Evolutionary conservation across 2,113 vertebrate genomes (phyloP).

Genomic region (Protobothrops flavoviridis): DNA sequence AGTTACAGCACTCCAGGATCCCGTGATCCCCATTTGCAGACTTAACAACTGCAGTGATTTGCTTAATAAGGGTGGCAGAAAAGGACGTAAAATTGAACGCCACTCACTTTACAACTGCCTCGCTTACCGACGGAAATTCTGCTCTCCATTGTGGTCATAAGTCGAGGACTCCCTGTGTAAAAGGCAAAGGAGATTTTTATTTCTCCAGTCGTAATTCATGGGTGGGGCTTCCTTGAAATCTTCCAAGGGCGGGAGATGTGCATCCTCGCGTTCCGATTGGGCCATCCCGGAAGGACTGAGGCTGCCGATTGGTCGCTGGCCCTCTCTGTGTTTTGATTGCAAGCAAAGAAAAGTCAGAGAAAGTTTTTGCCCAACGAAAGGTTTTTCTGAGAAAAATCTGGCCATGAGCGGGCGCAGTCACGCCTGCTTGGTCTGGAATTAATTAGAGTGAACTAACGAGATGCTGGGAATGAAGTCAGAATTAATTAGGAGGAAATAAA

Average conservation of each 20-base stretch:
- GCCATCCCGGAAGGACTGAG: background rate
- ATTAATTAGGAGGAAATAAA: conserved; percentile 12
- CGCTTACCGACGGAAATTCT: background rate
- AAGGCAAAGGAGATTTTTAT: background rate
- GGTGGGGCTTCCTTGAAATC: background rate
- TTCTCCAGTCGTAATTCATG: background rate
- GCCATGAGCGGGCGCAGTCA: background rate
- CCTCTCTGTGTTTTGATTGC: no score
- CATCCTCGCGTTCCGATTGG: background rate
- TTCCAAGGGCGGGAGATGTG: fast-evolving
- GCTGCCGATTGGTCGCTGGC: background rate
- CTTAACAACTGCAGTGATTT: background rate
- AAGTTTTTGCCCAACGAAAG: background rate
- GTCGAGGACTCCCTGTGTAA: background rate
- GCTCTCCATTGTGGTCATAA: background rate
- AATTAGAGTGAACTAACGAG: background rate
- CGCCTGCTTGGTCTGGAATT: background rate
- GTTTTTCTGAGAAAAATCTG: background rate
- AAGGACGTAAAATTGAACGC: background rate
- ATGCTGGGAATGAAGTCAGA: background rate
- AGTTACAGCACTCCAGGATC: background rate
- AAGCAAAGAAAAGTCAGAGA: background rate
- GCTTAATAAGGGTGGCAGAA: background rate
- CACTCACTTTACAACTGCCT: background rate
- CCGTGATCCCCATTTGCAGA: background rate